Evolutionary conservation across 2,113 vertebrate species (phyloP).

Genomic region (Pygoscelis adeliae): DNA sequence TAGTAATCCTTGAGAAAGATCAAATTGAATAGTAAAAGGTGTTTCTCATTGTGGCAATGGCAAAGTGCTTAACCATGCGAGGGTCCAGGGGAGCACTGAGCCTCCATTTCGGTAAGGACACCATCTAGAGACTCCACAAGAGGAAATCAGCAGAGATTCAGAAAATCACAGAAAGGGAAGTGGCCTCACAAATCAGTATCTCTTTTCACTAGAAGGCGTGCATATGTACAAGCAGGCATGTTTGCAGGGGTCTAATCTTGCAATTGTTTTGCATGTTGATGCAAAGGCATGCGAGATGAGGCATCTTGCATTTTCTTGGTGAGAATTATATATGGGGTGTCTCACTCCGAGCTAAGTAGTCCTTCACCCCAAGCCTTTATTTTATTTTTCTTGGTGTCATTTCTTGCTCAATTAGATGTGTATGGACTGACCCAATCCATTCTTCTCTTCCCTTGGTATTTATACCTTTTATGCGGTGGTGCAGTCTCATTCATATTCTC

Average conservation of each 20-base stretch:
- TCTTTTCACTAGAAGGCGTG: not conserved
- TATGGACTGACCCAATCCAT: not conserved
- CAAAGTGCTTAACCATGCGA: constrained; percentile 1
- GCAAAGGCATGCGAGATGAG: not conserved
- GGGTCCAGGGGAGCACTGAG: not conserved
- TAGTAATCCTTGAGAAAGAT: constrained; percentile 55
- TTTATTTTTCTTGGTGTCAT: not conserved
- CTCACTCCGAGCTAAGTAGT: not conserved
- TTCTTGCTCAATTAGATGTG: not conserved
- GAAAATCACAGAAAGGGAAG: not conserved
- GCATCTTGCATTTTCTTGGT: not conserved
- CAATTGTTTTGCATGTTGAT: not conserved
- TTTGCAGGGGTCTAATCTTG: not conserved
- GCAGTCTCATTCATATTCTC: constrained; percentile 11
- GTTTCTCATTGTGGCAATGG: not conserved
- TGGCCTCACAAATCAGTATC: not conserved
- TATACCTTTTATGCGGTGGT: not conserved
- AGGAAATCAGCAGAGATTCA: not conserved
- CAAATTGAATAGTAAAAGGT: constrained; percentile 48
- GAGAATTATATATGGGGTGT: not conserved
- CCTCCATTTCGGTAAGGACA: not conserved
- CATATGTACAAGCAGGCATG: not conserved
- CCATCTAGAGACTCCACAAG: not conserved
- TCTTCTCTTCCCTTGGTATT: not conserved
- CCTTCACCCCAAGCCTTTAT: not conserved